Conservation (phyloP, 1,140 invertebrate genomes). For the Eumaeus atala region DNA sequence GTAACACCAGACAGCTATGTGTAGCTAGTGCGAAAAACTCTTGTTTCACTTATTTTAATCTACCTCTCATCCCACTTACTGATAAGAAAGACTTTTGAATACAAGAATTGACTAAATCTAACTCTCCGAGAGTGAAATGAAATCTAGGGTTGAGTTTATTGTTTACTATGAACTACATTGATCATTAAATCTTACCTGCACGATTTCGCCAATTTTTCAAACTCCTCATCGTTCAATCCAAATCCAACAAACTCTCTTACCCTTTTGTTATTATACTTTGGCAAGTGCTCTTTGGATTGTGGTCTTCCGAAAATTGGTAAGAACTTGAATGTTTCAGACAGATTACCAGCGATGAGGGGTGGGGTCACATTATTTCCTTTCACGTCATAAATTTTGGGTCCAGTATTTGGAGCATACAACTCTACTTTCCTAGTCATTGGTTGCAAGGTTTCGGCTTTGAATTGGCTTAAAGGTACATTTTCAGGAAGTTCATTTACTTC, state of each 20-base stretch:
- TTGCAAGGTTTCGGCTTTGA: neutral
- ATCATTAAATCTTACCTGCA: conserved; percentile 28
- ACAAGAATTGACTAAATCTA: too few relatives aligned
- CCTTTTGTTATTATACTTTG: conserved; percentile 32
- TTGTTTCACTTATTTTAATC: too few relatives aligned
- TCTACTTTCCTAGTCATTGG: neutral
- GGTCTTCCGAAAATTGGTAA: conserved; percentile 44
- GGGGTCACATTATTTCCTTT: conserved; percentile 36
- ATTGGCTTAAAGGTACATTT: neutral
- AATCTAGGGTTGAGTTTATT: too few relatives aligned
- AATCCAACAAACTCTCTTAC: conserved; percentile 44
- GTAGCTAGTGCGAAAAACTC: too few relatives aligned
- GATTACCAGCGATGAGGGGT: conserved; percentile 40
- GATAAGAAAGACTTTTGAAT: too few relatives aligned
- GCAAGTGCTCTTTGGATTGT: conserved; percentile 24
- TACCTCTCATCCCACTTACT: too few relatives aligned
- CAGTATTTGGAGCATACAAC: conserved; percentile 22
- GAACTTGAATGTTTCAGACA: conserved; percentile 37
- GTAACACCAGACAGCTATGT: too few relatives aligned
- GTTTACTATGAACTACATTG: neutral
- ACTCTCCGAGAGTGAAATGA: too few relatives aligned
- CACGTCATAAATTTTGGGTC: conserved; percentile 34
- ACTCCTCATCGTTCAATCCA: conserved; percentile 43
- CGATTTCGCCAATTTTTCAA: conserved; percentile 36
- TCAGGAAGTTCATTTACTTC: neutral